These are phyloP conservation scores for Eulemur rufifrons DNA, from an alignment of 2,113 vertebrate genomes.

Conservation along the genomic window DNA sequence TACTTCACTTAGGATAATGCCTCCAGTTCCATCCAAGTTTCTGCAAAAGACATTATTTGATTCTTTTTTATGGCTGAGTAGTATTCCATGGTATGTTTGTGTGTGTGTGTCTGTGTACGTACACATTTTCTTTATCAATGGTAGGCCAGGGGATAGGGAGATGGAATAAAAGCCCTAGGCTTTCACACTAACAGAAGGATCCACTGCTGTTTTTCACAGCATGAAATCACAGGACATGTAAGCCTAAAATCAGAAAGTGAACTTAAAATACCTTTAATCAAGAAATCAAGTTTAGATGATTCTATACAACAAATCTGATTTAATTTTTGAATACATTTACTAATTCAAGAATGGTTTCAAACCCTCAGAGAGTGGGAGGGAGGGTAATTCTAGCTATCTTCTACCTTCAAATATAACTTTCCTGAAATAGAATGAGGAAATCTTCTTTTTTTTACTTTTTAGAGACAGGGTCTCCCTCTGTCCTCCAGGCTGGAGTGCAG, in stretches of 20 bases:
- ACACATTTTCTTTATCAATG: too few relatives aligned
- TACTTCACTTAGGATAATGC: too few relatives aligned
- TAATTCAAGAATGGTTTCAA: slow-evolving; percentile 21
- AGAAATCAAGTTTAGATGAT: background rate
- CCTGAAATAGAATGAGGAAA: slow-evolving; percentile 23
- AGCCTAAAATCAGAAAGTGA: background rate
- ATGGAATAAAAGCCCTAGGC: background rate
- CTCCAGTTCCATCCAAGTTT: too few relatives aligned
- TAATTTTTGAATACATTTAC: slow-evolving; percentile 5
- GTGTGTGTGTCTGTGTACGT: too few relatives aligned
- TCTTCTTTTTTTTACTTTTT: background rate
- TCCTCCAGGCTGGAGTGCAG: too few relatives aligned
- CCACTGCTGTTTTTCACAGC: background rate
- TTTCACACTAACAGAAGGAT: background rate
- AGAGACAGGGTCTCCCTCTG: too few relatives aligned
- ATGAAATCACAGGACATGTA: background rate
- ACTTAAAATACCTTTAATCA: background rate
- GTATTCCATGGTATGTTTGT: too few relatives aligned
- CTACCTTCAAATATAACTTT: background rate
- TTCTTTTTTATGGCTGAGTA: too few relatives aligned
- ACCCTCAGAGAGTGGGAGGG: background rate
- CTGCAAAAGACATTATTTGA: too few relatives aligned
- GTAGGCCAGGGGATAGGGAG: background rate
- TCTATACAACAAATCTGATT: background rate
- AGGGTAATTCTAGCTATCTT: background rate